Percentiles rank a stretch among this genome's conserved stretches.
phyloP scores from a whole-genome alignment of 2,113 vertebrate species.

The Accipiter cooperii region DNA sequence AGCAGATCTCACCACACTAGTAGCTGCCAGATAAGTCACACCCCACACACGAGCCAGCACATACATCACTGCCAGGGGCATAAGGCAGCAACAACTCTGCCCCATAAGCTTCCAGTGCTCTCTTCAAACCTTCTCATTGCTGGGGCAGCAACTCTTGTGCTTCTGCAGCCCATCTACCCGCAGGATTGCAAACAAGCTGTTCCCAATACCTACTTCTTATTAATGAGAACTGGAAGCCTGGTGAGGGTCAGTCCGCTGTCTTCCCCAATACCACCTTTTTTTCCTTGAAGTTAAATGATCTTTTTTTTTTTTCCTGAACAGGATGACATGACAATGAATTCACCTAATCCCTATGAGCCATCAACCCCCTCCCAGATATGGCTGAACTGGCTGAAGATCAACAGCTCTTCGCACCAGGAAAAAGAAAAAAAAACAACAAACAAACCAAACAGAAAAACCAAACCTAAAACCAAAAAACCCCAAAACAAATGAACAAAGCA shows the following conservation, averaged over 20 bases:
- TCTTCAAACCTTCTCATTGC: background rate
- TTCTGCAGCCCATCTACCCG: background rate
- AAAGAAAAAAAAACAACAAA: background rate
- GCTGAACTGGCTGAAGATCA: background rate
- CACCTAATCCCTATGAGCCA: fast-evolving
- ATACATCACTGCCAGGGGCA: background rate
- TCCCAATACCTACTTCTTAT: background rate
- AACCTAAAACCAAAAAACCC: background rate
- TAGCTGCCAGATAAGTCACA: background rate
- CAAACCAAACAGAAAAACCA: background rate
- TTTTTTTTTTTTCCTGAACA: background rate
- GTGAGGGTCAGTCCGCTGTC: background rate
- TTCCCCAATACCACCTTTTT: background rate
- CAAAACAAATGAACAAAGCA: background rate
- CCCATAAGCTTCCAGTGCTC: background rate
- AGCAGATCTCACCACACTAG: background rate
- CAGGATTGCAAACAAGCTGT: background rate
- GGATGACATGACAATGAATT: background rate
- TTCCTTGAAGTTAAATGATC: background rate
- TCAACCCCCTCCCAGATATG: background rate
- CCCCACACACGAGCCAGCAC: fast-evolving
- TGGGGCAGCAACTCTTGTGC: fast-evolving
- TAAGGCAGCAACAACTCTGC: background rate
- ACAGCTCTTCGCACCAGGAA: background rate
- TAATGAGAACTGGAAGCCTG: background rate